Evolutionary conservation across 2,888 invertebrate genomes (phyloP).

Genomic region (Lepeophtheirus nordmannii): DNA sequence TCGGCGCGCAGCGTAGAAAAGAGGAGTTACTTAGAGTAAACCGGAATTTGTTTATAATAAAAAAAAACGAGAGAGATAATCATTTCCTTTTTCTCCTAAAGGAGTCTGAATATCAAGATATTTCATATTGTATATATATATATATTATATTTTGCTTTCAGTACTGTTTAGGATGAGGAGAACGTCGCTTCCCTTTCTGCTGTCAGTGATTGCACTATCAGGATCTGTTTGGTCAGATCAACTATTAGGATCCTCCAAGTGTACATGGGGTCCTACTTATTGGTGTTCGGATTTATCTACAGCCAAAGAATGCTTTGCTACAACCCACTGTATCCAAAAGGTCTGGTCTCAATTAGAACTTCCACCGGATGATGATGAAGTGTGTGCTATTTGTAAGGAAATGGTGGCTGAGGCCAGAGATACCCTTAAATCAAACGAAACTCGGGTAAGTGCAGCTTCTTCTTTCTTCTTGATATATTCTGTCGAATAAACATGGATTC

Average conservation of each 20-base stretch:
- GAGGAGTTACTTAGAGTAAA: not conserved
- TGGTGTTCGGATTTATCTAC: constrained; percentile 55
- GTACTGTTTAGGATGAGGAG: too few relatives aligned
- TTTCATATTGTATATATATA: not conserved
- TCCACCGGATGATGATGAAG: constrained; percentile 55
- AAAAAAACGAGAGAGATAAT: not conserved
- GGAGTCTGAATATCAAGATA: not conserved
- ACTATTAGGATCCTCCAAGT: constrained; percentile 39
- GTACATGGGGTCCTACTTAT: constrained; percentile 62
- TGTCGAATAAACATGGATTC: too few relatives aligned
- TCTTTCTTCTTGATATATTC: constrained; percentile 6
- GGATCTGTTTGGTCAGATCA: not conserved
- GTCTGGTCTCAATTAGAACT: constrained; percentile 43
- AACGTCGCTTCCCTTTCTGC: too few relatives aligned
- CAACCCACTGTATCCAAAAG: constrained; percentile 24
- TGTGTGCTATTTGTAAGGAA: constrained; percentile 69
- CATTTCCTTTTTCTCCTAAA: not conserved
- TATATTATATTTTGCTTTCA: not conserved
- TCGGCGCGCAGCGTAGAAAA: not conserved
- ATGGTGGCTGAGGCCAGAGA: constrained; percentile 78
- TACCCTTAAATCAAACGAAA: constrained; percentile 70
- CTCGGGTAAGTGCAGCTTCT: constrained; percentile 43
- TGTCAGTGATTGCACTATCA: too few relatives aligned
- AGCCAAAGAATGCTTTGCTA: constrained; percentile 31
- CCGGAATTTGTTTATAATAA: not conserved